These are phyloP conservation scores for Cyprinodon diabolis DNA, from an alignment of 2,797 vertebrate species.

Conservation along the genomic window DNA sequence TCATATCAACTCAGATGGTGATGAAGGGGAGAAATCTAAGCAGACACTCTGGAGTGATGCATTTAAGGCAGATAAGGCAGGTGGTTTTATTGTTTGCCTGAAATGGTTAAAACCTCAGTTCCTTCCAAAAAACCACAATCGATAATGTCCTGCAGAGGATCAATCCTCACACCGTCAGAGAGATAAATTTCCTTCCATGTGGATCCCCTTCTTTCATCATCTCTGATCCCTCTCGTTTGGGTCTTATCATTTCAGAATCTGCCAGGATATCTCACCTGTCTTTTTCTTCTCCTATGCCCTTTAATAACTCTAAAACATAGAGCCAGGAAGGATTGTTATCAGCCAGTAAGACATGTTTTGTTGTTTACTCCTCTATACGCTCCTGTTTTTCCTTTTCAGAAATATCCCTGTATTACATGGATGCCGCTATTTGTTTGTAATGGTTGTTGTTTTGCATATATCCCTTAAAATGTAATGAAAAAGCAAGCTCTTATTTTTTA, in stretches of 20 bases:
- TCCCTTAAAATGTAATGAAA: not conserved
- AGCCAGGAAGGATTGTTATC: not conserved
- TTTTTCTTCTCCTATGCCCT: not conserved
- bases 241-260: conserved; percentile 40
- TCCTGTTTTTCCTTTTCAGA: not conserved
- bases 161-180: conserved; percentile 60
- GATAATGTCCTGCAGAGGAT: conserved; percentile 39
- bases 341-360: not conserved
- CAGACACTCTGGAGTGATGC: conserved; percentile 3
- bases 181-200: conserved; percentile 37
- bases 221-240: conserved; percentile 17
- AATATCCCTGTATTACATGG: not conserved
- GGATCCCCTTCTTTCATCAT: conserved; percentile 49
- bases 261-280: conserved; percentile 2
- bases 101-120: conserved; percentile 38
- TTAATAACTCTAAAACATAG: not conserved
- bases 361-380: not conserved
- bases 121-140: conserved; percentile 32
- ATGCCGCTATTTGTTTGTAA: not conserved
- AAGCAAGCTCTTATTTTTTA: no score
- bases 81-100: conserved; percentile 29
- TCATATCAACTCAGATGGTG: conserved; percentile 7
- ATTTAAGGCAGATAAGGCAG: conserved; percentile 5
- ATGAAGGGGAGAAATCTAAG: not conserved
- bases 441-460: not conserved